phyloP scores from a whole-genome alignment of 2,888 invertebrate genomes.

The Erebia palarica region DNA sequence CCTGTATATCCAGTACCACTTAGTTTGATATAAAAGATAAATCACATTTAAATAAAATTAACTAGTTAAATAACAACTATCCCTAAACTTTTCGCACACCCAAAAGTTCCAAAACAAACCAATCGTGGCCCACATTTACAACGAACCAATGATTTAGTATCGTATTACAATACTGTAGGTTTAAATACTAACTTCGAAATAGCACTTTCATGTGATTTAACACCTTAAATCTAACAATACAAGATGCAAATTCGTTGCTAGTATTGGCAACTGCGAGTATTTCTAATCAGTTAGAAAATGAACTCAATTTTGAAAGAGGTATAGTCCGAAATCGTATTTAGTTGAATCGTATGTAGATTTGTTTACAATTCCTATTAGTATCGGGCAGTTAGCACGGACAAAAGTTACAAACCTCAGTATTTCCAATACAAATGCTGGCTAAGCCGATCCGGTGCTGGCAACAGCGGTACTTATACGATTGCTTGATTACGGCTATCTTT shows the following conservation, averaged over 20 bases:
- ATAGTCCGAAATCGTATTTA: background rate
- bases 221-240: background rate
- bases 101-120: constrained; percentile 35
- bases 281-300: constrained; percentile 17
- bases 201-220: background rate
- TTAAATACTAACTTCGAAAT: constrained; percentile 27
- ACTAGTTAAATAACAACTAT: background rate
- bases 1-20: background rate
- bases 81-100: constrained; percentile 29
- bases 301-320: background rate
- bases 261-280: constrained; percentile 3
- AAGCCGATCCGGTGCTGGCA: constrained; percentile 40
- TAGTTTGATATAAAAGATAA: background rate
- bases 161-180: constrained; percentile 29
- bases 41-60: background rate
- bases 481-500: constrained; percentile 37
- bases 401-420: constrained; percentile 41
- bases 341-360: background rate
- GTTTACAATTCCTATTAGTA: constrained; percentile 30
- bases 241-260: constrained; percentile 15
- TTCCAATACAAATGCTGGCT: constrained; percentile 42
- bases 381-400: constrained; percentile 38
- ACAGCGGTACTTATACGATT: constrained; percentile 32
- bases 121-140: constrained; percentile 36
- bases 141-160: constrained; percentile 37